phyloP scores from a whole-genome alignment of 2,888 invertebrate species.

The Nephrotoma flavescens region DNA sequence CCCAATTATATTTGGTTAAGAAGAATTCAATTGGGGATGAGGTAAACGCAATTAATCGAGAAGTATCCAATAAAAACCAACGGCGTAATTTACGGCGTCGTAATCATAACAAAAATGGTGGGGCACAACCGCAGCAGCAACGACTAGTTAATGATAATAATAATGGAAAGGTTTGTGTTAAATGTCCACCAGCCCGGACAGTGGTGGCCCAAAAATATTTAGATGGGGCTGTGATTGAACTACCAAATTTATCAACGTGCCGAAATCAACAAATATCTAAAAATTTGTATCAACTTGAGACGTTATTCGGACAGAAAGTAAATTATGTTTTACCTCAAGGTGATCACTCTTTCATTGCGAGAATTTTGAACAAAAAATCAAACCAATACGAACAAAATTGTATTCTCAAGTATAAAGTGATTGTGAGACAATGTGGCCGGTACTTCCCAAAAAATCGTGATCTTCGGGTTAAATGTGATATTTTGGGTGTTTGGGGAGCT shows the following conservation, averaged over 20 bases:
- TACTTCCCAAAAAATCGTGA: slow-evolving; percentile 11
- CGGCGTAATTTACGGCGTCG: slow-evolving; percentile 3
- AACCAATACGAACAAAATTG: slow-evolving; percentile 12
- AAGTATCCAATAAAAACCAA: not conserved
- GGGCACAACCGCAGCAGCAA: not conserved
- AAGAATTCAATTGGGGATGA: slow-evolving; percentile 10
- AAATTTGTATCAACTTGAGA: slow-evolving; percentile 13
- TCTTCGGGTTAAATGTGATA: slow-evolving; percentile 13
- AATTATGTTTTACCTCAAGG: slow-evolving; percentile 15
- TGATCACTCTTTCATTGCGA: slow-evolving; percentile 13
- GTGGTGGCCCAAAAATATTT: slow-evolving; percentile 13
- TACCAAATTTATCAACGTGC: slow-evolving; percentile 14
- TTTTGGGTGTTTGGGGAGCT: slow-evolving; percentile 15
- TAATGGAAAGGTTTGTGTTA: slow-evolving; percentile 9
- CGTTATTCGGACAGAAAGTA: slow-evolving; percentile 13
- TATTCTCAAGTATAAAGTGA: slow-evolving; percentile 14
- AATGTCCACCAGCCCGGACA: slow-evolving; percentile 15
- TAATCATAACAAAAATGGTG: not conserved
- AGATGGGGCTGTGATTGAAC: slow-evolving; percentile 15
- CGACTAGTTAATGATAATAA: not conserved
- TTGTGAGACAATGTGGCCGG: slow-evolving; percentile 14
- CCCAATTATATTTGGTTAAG: slow-evolving; percentile 10
- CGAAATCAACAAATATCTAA: slow-evolving; percentile 12
- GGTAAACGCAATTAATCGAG: not conserved
- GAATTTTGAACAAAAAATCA: slow-evolving; percentile 13